phyloP scores from a whole-genome alignment of 2,113 vertebrate species.

The Mastomys coucha region DNA sequence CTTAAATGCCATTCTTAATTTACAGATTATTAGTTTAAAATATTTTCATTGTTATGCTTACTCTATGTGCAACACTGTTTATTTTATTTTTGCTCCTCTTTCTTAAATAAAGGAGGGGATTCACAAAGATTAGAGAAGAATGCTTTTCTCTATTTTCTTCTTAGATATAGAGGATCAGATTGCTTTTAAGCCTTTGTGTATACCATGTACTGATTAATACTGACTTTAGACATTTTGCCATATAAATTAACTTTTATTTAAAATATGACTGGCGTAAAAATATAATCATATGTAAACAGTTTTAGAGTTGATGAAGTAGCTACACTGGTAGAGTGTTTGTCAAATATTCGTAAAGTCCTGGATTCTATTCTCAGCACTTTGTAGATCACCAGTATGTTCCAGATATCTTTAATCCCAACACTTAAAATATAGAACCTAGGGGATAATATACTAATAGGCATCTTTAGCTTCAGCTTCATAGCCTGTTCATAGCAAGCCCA shows the following conservation, averaged over 20 bases:
- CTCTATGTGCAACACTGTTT: neutral
- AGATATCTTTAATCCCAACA: neutral
- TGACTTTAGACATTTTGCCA: neutral
- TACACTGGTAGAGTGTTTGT: neutral
- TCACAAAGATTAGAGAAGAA: slow-evolving; percentile 27
- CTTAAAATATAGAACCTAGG: neutral
- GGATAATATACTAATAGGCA: neutral
- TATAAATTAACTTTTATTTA: neutral
- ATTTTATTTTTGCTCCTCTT: neutral
- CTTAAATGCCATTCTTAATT: neutral
- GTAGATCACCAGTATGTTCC: too few species aligned
- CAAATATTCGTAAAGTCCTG: neutral
- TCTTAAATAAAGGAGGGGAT: slow-evolving; percentile 50
- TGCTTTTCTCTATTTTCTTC: slow-evolving; percentile 15
- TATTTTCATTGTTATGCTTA: neutral
- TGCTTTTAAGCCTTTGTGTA: neutral
- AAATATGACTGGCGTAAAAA: neutral
- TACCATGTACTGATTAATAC: neutral
- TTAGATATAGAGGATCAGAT: neutral
- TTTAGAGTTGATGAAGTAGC: neutral
- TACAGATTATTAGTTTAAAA: neutral
- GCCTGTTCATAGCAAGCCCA: neutral
- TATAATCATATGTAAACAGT: neutral
- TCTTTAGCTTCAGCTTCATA: neutral
- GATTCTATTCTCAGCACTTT: neutral